A percentile compares a stretch with the other conserved stretches of the same genome.
Evolutionary conservation across 2,888 invertebrate genomes (phyloP).

Genomic region (Scaptomyza caliginosa): DNA sequence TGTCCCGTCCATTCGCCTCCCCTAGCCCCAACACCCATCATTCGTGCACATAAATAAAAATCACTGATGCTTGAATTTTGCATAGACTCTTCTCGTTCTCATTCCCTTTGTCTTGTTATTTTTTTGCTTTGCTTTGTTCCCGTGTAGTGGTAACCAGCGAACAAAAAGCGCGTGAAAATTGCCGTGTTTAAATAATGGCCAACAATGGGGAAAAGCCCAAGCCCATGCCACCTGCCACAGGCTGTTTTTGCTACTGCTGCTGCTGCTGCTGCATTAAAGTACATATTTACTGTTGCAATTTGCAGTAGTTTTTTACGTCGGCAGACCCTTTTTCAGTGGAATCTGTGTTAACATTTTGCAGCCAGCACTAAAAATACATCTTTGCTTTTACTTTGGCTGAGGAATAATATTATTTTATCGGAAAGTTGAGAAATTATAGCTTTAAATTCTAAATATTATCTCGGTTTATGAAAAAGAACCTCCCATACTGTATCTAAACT

Average conservation of each 20-base stretch:
- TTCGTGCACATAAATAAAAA: conserved; percentile 70
- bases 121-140: conserved; percentile 20
- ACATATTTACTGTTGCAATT: conserved; percentile 54
- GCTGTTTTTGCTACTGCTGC: conserved; percentile 12
- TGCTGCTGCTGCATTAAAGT: conserved; percentile 33
- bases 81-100: conserved; percentile 46
- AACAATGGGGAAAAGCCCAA: conserved; percentile 10
- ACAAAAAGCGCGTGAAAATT: conserved; percentile 61
- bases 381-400: background rate
- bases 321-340: conserved; percentile 4
- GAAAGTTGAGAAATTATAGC: too few relatives aligned
- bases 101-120: too few relatives aligned
- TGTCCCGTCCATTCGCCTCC: background rate
- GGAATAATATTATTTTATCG: background rate
- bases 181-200: conserved; percentile 39
- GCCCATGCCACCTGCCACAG: conserved; percentile 7
- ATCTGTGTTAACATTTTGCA: conserved; percentile 24
- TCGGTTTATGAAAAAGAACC: too few relatives aligned
- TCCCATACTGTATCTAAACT: background rate
- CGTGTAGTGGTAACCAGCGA: background rate
- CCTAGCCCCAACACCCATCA: background rate
- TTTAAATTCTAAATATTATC: too few relatives aligned
- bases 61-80: conserved; percentile 74
- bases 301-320: conserved; percentile 33
- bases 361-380: background rate